Evolutionary conservation across 2,797 vertebrate species (phyloP), one percentile per base, ranked within the genome.

Genomic region (Peromyscus eremicus): DNA sequence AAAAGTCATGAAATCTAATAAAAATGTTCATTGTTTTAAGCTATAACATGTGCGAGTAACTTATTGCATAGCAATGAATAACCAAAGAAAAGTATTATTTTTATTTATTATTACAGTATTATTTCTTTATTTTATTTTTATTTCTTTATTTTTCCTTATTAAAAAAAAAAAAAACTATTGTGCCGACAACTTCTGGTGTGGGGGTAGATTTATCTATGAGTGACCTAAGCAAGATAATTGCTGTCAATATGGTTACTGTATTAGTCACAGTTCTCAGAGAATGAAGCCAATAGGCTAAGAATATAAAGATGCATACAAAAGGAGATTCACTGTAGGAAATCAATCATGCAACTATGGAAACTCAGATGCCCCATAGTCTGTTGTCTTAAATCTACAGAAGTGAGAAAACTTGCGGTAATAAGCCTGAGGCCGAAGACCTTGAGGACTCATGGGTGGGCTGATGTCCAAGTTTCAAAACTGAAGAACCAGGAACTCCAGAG

Each of bases 21-120:
- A 94, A 91, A 91, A 81, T 70, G 29, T 37, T 57, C 29, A 21
- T 88, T 92, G 52, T 94, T 83, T 95, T 91, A 94, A 94, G 77
- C 25, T 80, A 81, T 43, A 91, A 55, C 21, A 1, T 73, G 94
- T 92, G 76, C 71, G 40, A 32, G 6, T 75, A 89, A 79, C 46
- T 95, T 82, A 79, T 95, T 70, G 52, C 8, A 77, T 16, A 83
- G 27, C 29, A 91, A 84, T 19, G 21, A 68, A 55, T 79, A 94
- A 84, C 71, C 40, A 32, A 94, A 90, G 91, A 84, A 66, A 11
- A 66, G 10, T 75, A 75, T 75, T 75, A 25, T 73, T 40, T 73
- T 52, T 52, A 14, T 52, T 52, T 52, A 40, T 75, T 73, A 73
- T 73, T 37, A 37, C 71, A 34, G 14, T 0, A 55, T 80, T 94